Evolutionary conservation across 2,888 invertebrate species (phyloP).

Genomic region (Leucoma salicis): DNA sequence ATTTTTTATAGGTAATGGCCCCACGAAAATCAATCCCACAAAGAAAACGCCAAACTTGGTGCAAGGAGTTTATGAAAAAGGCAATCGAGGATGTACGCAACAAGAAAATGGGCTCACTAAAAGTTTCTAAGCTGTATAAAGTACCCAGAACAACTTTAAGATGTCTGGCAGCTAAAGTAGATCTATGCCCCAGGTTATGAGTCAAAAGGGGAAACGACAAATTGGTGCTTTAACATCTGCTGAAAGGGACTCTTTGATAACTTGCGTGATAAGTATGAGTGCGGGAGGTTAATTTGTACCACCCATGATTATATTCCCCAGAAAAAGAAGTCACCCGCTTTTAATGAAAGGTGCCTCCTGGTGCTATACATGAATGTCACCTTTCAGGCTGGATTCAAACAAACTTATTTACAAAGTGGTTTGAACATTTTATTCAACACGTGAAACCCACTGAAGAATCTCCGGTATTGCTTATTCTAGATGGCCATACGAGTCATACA

Average conservation of each 20-base stretch:
- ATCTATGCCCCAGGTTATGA: conserved; percentile 33
- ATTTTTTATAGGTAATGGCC: too few species aligned
- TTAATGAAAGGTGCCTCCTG: too few species aligned
- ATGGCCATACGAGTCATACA: not conserved
- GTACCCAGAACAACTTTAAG: conserved; percentile 11
- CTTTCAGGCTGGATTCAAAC: not conserved
- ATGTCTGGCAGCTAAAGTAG: conserved; percentile 9
- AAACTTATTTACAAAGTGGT: not conserved
- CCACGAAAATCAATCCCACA: too few species aligned
- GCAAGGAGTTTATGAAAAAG: conserved; percentile 5
- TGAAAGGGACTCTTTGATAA: conserved; percentile 38
- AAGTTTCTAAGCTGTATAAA: conserved; percentile 13
- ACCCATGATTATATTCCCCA: too few species aligned
- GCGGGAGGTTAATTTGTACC: conserved; percentile 25
- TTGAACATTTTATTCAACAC: not conserved
- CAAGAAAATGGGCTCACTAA: conserved; percentile 15
- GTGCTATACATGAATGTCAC: not conserved
- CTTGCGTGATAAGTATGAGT: conserved; percentile 25
- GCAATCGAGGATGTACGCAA: conserved; percentile 4
- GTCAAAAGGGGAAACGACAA: conserved; percentile 40
- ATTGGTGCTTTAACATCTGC: conserved; percentile 39
- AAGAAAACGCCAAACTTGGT: not conserved
- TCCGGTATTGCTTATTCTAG: not conserved
- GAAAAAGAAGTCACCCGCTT: too few species aligned
- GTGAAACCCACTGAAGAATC: not conserved